Percentiles rank a stretch among this genome's conserved stretches.
Conservation (phyloP, 2,797 vertebrate genomes). For the Acanthornis magna region DNA sequence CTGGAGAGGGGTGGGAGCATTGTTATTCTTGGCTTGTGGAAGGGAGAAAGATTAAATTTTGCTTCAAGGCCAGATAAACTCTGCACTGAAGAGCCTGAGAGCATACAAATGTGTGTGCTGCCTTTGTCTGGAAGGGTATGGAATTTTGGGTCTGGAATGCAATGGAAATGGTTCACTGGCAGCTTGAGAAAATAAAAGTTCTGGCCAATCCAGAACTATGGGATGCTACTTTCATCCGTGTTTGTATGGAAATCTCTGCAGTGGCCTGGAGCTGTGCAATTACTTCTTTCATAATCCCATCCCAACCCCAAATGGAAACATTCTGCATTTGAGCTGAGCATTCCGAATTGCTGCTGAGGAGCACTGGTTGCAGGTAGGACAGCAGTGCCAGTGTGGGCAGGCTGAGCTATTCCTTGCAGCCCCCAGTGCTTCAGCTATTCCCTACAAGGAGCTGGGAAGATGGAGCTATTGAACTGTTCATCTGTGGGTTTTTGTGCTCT, state of each 20-base stretch:
- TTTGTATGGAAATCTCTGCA: not conserved
- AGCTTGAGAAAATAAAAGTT: not conserved
- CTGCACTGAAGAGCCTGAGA: not conserved
- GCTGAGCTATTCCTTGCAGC: not conserved
- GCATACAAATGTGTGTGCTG: not conserved
- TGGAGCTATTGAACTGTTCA: not conserved
- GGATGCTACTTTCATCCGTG: not conserved
- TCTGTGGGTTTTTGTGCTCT: not conserved
- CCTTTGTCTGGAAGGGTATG: not conserved
- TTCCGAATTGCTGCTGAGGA: accelerated
- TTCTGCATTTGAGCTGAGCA: not conserved
- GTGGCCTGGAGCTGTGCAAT: not conserved
- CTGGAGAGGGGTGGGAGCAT: not conserved
- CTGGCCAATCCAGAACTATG: not conserved
- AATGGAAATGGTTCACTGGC: not conserved
- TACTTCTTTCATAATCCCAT: not conserved
- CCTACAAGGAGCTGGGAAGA: not conserved
- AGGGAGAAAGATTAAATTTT: not conserved
- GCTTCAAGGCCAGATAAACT: not conserved
- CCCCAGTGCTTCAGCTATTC: not conserved
- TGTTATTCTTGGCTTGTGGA: not conserved
- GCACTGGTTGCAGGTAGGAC: not conserved
- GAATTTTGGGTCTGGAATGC: not conserved
- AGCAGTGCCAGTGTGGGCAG: not conserved
- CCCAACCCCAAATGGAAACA: accelerated